Percentiles rank a stretch among this genome's conserved stretches.
Conservation (phyloP, 2,113 vertebrate genomes). For the Cranoglanis bouderius region DNA sequence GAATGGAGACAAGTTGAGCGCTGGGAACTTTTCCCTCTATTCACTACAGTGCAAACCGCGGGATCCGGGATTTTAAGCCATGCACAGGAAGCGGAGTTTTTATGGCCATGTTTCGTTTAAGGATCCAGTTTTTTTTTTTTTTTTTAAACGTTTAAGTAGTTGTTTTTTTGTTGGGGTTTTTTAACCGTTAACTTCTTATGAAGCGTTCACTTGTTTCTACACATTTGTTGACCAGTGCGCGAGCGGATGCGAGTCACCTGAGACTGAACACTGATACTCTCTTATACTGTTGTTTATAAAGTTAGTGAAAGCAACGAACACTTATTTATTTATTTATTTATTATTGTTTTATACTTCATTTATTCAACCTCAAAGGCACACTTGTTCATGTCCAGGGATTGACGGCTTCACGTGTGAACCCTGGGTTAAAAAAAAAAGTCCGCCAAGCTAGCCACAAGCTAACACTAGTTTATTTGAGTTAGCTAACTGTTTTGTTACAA, state of each 20-base stretch:
- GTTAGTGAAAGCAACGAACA: background rate
- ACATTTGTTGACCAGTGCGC: background rate
- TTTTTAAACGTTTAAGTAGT: background rate
- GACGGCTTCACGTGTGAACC: background rate
- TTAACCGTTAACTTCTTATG: background rate
- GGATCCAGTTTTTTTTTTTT: background rate
- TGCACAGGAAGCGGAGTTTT: background rate
- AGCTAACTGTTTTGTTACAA: background rate
- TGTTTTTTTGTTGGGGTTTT: no score
- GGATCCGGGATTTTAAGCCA: constrained; percentile 63
- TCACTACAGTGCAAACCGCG: constrained; percentile 35
- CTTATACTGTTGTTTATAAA: background rate
- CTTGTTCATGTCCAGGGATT: background rate
- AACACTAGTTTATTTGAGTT: background rate
- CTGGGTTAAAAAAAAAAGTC: background rate
- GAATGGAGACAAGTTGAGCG: constrained; percentile 5
- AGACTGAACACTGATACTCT: background rate
- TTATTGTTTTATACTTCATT: background rate
- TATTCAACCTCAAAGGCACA: background rate
- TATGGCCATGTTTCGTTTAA: background rate
- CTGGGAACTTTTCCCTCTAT: constrained; percentile 26
- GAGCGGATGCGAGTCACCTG: background rate
- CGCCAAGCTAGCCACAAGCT: background rate
- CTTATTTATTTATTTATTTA: background rate
- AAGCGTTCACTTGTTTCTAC: background rate